Evolutionary conservation across 2,797 vertebrate species (phyloP), one percentile per base, ranked within the genome.

Genomic region (Anguilla anguilla): DNA sequence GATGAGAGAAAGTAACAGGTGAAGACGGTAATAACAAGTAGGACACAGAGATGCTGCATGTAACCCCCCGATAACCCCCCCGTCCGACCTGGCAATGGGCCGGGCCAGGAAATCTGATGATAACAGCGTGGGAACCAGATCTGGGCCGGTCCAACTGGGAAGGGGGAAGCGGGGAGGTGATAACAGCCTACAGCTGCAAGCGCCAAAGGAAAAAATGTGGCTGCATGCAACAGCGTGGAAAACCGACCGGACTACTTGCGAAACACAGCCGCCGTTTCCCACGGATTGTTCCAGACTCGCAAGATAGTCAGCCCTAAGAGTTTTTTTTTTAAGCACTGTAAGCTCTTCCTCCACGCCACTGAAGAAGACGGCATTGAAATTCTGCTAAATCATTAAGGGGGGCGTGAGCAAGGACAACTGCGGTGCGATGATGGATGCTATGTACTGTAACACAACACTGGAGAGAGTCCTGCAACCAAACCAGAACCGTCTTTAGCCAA

Each of bases 41-140:
- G 39, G 74, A 43, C 35, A 46, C 15, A 46, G 39, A 17, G 35
- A 46, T 15, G 2, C 5, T n/a, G 61, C 61, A 64, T 6, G 19
- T n/a, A 39, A 39, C 67, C 22, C 61, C 64, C 64, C 64, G 0
- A 0, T 13, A 31, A 6, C 25, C 25, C 22, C 77, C 77, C 77
- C 77, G 9, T 22, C 77, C 2, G 6, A 6, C 77, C 46, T 22
- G 13, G 43, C 39, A 43, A 19, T 19, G 31, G 35, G 3, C 5
- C 39, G 3, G 74, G 17, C 77, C 46, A 51, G 77, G 77, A 46
- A 81, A 49, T 81, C 77, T 49, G 43, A 22, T 46, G 77, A 81
- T 51, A 81, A n/a, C 39, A 49, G 77, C 46, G 77, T 81, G 77
- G 77, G 77, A 81, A 51, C 77, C 17, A 81, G 77, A 49, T 43